Evolutionary conservation across 23 tunicate species (phyloP).

Genomic region (Oikopleura vanhoeffeni): DNA sequence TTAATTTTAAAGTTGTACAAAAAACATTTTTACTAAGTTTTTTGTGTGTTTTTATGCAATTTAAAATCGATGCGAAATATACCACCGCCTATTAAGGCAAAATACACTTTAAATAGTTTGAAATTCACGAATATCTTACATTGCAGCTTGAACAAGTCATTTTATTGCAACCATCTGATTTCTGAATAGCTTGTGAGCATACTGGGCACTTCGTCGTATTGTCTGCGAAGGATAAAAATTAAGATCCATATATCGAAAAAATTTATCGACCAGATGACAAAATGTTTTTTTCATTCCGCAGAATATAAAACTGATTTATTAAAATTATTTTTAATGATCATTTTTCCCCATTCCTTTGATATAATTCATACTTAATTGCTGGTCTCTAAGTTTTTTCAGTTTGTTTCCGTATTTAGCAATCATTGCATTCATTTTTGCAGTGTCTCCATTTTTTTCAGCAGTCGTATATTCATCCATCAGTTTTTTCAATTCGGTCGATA

Average conservation of each 20-base stretch:
- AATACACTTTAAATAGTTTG: too few species aligned
- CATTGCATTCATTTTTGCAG: not conserved
- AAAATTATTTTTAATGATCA: too few species aligned
- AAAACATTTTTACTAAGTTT: too few species aligned
- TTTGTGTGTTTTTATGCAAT: too few species aligned
- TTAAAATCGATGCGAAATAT: too few species aligned
- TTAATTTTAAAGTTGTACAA: too few species aligned
- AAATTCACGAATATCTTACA: too few species aligned
- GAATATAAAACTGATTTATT: too few species aligned
- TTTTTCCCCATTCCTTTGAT: too few species aligned
- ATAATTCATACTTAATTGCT: too few species aligned
- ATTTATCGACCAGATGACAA: not conserved
- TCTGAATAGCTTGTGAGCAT: not conserved
- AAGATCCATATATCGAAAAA: not conserved
- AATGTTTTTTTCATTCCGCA: not conserved
- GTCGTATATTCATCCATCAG: not conserved
- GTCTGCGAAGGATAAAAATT: not conserved
- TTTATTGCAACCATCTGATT: not conserved
- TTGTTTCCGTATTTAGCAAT: not conserved
- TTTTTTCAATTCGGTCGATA: not conserved
- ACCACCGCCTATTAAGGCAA: too few species aligned
- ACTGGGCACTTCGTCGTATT: not conserved
- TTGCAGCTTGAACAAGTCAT: not conserved
- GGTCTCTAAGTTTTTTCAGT: not conserved
- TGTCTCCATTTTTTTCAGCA: not conserved